Conservation (phyloP, 2,113 vertebrate species). For the Brachirus orientalis region DNA sequence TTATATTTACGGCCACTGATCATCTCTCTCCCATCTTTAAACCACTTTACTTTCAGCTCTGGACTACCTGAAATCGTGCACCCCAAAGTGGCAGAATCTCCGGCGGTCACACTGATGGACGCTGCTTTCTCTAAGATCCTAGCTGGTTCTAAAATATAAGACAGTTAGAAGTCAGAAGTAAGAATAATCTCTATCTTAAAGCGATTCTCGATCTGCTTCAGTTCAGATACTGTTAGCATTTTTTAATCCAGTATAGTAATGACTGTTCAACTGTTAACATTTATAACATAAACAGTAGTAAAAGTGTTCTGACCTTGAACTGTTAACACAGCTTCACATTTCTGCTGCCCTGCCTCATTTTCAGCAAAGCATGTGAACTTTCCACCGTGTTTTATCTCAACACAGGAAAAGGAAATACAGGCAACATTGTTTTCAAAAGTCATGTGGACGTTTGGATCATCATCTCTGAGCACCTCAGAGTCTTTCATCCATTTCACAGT, state of each 20-base stretch:
- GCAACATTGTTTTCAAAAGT: conserved; percentile 87
- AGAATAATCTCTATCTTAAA: neutral
- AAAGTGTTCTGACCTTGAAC: conserved; percentile 95
- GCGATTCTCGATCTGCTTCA: too few species aligned
- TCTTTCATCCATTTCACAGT: conserved; percentile 92
- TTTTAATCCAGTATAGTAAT: too few species aligned
- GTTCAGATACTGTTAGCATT: too few species aligned
- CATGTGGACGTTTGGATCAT: conserved; percentile 87
- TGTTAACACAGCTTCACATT: conserved; percentile 88
- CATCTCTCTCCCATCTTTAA: conserved; percentile 90
- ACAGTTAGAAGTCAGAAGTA: conserved; percentile 2
- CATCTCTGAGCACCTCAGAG: conserved; percentile 89
- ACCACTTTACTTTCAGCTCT: conserved; percentile 95
- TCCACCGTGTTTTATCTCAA: conserved; percentile 85
- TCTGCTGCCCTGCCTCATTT: conserved; percentile 95
- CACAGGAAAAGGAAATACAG: conserved; percentile 84
- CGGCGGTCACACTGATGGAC: conserved; percentile 91
- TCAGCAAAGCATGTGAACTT: conserved; percentile 92
- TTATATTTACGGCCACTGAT: conserved; percentile 91
- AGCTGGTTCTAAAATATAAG: conserved; percentile 90
- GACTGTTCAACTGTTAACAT: too few species aligned
- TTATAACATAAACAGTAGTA: too few species aligned
- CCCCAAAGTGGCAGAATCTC: conserved; percentile 89
- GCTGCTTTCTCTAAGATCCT: conserved; percentile 90
- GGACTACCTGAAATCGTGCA: conserved; percentile 91